Base-by-base conservation (phyloP, 2,797 vertebrate genomes). In the Oreochromis grahami region DNA sequence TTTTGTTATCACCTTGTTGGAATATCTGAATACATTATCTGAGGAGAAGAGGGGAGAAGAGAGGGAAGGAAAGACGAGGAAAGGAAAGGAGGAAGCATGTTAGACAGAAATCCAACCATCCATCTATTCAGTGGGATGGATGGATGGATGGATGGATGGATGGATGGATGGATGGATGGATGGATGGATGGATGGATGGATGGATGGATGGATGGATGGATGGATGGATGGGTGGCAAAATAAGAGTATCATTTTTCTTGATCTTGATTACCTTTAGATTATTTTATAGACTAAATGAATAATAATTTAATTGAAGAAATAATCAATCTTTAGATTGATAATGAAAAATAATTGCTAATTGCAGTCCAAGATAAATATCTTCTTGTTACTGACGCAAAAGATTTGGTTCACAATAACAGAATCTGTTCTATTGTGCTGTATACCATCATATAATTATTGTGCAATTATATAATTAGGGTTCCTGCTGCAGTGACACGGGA, bases 1-100 rank as follows among this genome's bases (percentile, higher is more conserved):
- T 96, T 96, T 96, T 94, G 91, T 95, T 96, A 95, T 96, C 96
- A 96, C 94, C 95, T 96, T 95, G 96, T 96, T 93, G 93, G 90
- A 93, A 94, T 96, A 96, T 96, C 94, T 90, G 95, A 96, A 96
- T 96, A 93, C 88, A 95, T 96, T 95, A 96, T 93, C 89, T 63
- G 72, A 29, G 38, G 51, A 80, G 87, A 80, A 58, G 65, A 84
- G 79, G 76, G 53, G 48, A 81, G 45, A 76, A 52, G 34, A 80
- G 19, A 87, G 78, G 78, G 17, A 48, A 72, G 21, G 21, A 70
- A 43, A 86, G 87, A 24, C 0, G 3, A 10, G 63, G 41, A 70
- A 43, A 86, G 87, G 32, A 3, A 43, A 70, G 65, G 68, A 48
- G 76, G 36, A 58, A 63, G 82, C 84, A 84, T 82, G 76, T 81